Base-by-base conservation (phyloP, 2,113 vertebrate species). In the Percopsis transmontana region DNA sequence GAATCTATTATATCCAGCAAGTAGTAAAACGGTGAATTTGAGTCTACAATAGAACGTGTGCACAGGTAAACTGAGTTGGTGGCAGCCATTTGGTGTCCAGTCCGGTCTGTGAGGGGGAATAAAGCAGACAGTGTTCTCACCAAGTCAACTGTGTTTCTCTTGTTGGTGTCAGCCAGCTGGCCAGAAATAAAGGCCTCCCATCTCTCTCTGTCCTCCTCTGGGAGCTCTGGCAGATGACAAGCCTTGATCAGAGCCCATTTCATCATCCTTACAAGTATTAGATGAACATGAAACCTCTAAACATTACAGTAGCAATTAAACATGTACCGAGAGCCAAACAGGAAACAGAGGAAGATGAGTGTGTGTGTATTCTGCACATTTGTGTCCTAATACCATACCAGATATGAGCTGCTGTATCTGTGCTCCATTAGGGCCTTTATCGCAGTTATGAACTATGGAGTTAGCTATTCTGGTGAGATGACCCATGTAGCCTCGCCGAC, bases 381-480 rank as follows among this genome's bases (percentile, higher is more conserved):
- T 9, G 6, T 23, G 8, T 48, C 5, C 27, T 0, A 1, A 55
- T 14, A n/a, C 5, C 50, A 72, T 60, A 98, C 97, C 96, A 92
- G 94, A 94, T 77, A 97, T 89, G 55, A 96, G 94, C 78, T 94
- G 95, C 75, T 97, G 95, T 54, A 98, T 94, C 65, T 91, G 75
- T 0, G 91, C 77, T 23, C 95, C 94, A 60, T 94, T 97, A 58
- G 96, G 95, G 61, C 96, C 96, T 83, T 99, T 99, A 56, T 98
- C 96, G 6, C 93, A 91, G 62, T 96, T 98, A 61, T 99, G 97
- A 71, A 97, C 95, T 55, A 99, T 91, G 56, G 96, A 97, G 82
- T 99, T 99, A 7, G 96, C 96, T 91, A 98, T 99, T 91, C 97
- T 94, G 14, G 96, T 99, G 58, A 99, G 93, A 79, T 99, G 96